Evolutionary conservation across 2,797 vertebrate species (phyloP).

Genomic region (Phalanger gymnotis): DNA sequence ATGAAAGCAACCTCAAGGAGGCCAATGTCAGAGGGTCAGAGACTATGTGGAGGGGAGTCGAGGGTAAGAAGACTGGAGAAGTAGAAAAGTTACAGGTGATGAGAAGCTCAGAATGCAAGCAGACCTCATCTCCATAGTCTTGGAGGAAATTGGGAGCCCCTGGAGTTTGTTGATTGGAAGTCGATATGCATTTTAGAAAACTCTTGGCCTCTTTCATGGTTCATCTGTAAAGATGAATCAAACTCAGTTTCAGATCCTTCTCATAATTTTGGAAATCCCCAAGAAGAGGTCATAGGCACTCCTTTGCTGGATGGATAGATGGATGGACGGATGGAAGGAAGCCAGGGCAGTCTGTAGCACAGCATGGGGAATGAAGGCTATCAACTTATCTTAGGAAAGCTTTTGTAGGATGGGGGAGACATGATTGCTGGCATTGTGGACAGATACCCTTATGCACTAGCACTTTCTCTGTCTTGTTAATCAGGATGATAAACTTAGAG

Average conservation of each 20-base stretch:
- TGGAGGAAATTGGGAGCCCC: neutral
- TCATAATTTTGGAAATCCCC: constrained; percentile 16
- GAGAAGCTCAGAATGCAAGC: neutral
- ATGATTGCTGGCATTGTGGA: neutral
- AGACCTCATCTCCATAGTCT: neutral
- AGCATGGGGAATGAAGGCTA: neutral
- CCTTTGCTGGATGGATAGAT: neutral
- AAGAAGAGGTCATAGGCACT: neutral
- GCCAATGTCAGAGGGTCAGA: neutral
- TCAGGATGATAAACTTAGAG: neutral
- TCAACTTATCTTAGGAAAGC: neutral
- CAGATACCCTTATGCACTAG: neutral
- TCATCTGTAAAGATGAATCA: constrained; percentile 45
- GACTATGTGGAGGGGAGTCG: neutral
- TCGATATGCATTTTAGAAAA: neutral
- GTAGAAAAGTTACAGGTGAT: neutral
- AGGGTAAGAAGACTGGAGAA: neutral
- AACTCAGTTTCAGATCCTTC: constrained; percentile 9
- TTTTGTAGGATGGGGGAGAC: neutral
- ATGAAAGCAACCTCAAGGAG: neutral
- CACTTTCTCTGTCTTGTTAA: neutral
- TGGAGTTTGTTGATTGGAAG: neutral
- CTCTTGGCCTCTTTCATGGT: constrained; percentile 39
- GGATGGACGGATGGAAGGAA: neutral
- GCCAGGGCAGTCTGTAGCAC: neutral